phyloP scores from a whole-genome alignment of 2,113 vertebrate species.

The Melanocharis versteri region DNA sequence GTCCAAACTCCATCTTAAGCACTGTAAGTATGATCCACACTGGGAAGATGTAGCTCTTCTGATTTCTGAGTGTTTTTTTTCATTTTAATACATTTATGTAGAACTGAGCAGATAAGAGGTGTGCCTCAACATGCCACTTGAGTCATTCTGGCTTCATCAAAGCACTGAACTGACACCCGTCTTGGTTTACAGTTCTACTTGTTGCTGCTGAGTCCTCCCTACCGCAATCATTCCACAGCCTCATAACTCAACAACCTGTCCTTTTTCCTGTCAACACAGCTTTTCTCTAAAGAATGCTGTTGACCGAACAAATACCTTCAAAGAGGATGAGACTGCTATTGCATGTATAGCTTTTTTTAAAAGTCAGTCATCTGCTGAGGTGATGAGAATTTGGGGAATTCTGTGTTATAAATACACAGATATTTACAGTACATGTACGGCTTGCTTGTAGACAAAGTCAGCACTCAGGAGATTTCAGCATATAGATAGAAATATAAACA shows the following conservation, averaged over 20 bases:
- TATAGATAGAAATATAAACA: neutral
- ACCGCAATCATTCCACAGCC: neutral
- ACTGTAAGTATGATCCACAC: neutral
- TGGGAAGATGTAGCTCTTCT: neutral
- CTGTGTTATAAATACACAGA: neutral
- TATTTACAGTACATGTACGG: neutral
- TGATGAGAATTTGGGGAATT: slow-evolving; percentile 12
- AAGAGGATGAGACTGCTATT: neutral
- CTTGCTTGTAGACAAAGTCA: neutral
- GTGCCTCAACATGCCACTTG: neutral
- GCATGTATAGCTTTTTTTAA: neutral
- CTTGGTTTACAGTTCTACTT: neutral
- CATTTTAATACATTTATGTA: neutral
- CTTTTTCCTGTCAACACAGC: neutral
- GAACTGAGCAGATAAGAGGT: neutral
- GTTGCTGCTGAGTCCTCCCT: neutral
- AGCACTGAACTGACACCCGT: neutral
- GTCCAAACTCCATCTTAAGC: neutral
- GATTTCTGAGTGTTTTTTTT: neutral
- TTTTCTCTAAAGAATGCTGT: neutral
- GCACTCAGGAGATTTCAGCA: neutral
- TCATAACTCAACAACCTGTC: neutral
- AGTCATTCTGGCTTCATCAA: neutral
- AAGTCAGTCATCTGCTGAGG: neutral
- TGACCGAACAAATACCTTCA: slow-evolving; percentile 3